phyloP scores from a whole-genome alignment of 2,888 invertebrate species.

The Scrobipalpa costella region DNA sequence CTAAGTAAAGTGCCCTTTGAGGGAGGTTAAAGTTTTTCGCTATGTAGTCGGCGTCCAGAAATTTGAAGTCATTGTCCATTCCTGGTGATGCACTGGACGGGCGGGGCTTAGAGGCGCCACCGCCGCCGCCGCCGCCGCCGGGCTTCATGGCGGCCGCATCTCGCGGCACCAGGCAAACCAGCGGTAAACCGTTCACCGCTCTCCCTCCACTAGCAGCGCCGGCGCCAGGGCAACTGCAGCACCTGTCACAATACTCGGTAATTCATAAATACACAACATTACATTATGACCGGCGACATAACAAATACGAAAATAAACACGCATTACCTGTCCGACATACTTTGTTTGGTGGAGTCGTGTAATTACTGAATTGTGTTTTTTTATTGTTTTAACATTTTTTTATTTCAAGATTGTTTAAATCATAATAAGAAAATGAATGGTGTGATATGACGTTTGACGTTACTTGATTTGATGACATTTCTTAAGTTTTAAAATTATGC shows the following conservation, averaged over 20 bases:
- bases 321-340: not conserved
- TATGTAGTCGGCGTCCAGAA: conserved; percentile 64
- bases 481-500: no score
- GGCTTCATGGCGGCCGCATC: conserved; percentile 35
- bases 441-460: no score
- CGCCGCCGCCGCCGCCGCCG: conserved; percentile 33
- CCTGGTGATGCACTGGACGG: conserved; percentile 25
- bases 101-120: not conserved
- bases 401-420: no score
- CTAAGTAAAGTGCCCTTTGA: conserved; percentile 61
- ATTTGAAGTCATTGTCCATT: conserved; percentile 45
- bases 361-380: no score
- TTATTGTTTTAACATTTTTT: no score
- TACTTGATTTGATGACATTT: no score
- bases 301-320: no score
- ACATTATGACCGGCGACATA: no score
- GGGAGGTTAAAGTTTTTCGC: conserved; percentile 68
- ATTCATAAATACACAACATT: not conserved
- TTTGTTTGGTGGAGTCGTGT: no score
- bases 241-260: conserved; percentile 42
- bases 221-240: conserved; percentile 55
- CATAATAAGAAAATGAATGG: no score
- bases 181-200: conserved; percentile 50
- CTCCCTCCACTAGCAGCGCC: conserved; percentile 31
- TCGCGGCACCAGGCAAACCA: conserved; percentile 69